Base-by-base conservation (phyloP, 2,888 invertebrate species). In the Oligia fasciuncula region DNA sequence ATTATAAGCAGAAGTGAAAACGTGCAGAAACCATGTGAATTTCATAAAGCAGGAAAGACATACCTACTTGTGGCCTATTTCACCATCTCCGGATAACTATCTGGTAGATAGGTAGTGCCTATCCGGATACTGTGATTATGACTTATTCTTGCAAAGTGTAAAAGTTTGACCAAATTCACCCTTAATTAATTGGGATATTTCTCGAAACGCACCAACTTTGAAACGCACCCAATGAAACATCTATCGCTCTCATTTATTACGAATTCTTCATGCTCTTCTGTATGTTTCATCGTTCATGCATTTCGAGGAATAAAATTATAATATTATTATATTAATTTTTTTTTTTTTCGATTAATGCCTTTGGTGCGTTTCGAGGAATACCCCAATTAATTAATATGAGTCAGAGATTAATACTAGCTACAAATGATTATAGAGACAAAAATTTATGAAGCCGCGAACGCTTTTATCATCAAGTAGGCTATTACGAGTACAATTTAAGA, bases 11-110 rank as follows among this genome's bases (percentile, higher is more conserved):
- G 13, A 63, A 65, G 6, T 73, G 17, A 57, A 79, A 66, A 67
- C 81, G 68, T 86, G 86, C 86, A 86, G 6, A 5, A 68, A 69
- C 0, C 9, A 62, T 35, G 63, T 67, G 11, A 29, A 46, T 71
- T 65, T 63, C 19, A 29, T 63, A 40, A 63, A 72, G 4, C 43
- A 43, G 17, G 14, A 76, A 81, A 14, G 19, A 62, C 6, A 49
- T 35, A 70, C 14, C 35, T 35, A 29, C 1, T 35, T 57, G 29
- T 35, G 40, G 29, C 62, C 73, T 73, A 14, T 54, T 73, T n/a
- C 51, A 67, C 43, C 8, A 35, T 43, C 1, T 14, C n/a, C 23
- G 9, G 29, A 71, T 57, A 57, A 43, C 1, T 49, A 11, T 62
- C 29, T 72, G 66, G 2, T 57, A 46, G 13, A 68, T 51, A 79